phyloP scores from a whole-genome alignment of 1,140 invertebrate genomes.

The Sarcophaga peregrina region DNA sequence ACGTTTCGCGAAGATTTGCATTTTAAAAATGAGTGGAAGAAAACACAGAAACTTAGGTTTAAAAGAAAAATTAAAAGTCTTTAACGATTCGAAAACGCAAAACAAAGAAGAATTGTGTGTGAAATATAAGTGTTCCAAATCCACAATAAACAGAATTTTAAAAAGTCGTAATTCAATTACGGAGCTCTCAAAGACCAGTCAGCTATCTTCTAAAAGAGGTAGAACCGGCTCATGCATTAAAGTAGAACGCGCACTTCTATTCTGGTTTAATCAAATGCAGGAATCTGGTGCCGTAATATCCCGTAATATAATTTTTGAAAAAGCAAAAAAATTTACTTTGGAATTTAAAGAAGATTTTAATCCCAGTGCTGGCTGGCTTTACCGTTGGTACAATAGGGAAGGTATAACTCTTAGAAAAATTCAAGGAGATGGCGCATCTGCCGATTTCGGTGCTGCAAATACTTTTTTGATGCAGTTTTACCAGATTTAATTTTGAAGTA shows the following conservation, averaged over 20 bases:
- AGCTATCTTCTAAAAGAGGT: neutral
- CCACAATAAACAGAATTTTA: slow-evolving; percentile 25
- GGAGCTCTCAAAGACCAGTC: neutral
- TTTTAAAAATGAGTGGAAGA: neutral
- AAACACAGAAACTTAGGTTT: neutral
- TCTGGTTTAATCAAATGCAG: slow-evolving; percentile 25
- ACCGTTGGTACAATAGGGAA: slow-evolving; percentile 21
- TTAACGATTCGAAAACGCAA: neutral
- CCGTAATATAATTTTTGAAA: neutral
- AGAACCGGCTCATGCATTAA: neutral
- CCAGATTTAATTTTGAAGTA: slow-evolving; percentile 19
- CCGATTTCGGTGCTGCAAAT: neutral
- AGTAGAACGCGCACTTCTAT: slow-evolving; percentile 8
- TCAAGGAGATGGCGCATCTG: too few species aligned
- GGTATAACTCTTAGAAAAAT: neutral
- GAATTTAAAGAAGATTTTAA: slow-evolving; percentile 26
- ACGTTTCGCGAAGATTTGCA: too few species aligned
- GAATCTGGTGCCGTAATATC: neutral
- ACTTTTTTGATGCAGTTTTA: neutral
- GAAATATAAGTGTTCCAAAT: neutral
- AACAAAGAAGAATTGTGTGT: neutral
- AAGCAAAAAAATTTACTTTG: slow-evolving; percentile 19
- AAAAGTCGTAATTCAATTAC: neutral
- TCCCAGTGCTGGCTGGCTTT: slow-evolving; percentile 2
- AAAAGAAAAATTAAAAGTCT: neutral